Base-by-base conservation (phyloP, 2,888 invertebrate species). In the Cerastis leucographa region DNA sequence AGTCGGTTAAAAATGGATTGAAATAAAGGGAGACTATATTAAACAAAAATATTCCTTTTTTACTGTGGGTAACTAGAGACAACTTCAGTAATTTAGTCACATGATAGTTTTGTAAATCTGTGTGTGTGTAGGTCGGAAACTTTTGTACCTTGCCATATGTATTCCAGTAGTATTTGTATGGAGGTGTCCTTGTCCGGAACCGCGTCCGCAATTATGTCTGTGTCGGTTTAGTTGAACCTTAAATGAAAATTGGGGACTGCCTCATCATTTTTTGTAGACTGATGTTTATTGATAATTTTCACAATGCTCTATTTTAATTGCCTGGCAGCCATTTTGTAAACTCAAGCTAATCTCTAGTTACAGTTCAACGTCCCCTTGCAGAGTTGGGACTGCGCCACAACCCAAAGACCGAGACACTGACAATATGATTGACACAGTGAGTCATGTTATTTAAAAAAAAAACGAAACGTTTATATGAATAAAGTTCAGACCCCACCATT, bases 281-380 rank as follows among this genome's bases (percentile, higher is more conserved):
- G 8, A 22, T 40, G 42, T 29, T 49, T 3, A 22, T 2, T 46
- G 17, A 22, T 51, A 1, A 0, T 40, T 9, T 71, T 64, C 12
- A 25, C 12, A 17, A 46, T 29, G 8, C 14, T 25, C 7, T 2
- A 56, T 8, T 11, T 14, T 29, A 12, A n/a, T 17, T 64, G 35
- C n/a, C 29, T 54, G 25, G 9, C 51, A 73, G 70, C 1, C 17
- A 61, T 61, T 51, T 78, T 64, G 46, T 81, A 76, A 76, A 64
- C 74, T 62, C 29, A 42, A 22, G 12, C 46, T 64, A 72, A 74
- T 89, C 76, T 90, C 84, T 85, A 97, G 97, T 91, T 97, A 96
- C 92, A 97, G 97, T 94, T 93, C 97, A 71, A 95, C 97, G 85
- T 97, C 97, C 78, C 97, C 97, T 87, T 97, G 97, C 93, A 97